Evolutionary conservation across 2,113 vertebrate genomes (phyloP).

Genomic region (Macaca mulatta): DNA sequence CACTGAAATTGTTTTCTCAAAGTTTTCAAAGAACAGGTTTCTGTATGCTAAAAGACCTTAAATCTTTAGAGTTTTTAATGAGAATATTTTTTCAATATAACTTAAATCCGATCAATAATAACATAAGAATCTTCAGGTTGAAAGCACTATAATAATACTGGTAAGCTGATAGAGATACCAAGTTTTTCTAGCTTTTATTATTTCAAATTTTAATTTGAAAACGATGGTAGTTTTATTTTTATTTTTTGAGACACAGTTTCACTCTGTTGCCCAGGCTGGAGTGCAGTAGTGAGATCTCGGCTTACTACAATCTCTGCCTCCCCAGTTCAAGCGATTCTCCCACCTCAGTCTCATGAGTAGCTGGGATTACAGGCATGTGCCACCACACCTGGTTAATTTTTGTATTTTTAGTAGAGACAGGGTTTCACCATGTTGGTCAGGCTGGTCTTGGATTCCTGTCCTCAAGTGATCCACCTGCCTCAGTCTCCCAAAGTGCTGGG

Average conservation of each 20-base stretch:
- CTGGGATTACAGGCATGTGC: no score
- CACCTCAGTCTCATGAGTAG: no score
- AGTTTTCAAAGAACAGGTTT: conserved; percentile 26
- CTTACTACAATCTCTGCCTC: no score
- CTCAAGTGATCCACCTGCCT: no score
- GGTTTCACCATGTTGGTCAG: no score
- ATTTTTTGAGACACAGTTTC: background rate
- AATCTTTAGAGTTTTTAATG: background rate
- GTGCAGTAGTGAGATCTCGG: no score
- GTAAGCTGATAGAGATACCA: background rate
- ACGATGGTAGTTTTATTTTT: background rate
- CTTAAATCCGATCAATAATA: background rate
- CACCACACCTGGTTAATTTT: no score
- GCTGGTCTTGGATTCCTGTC: no score
- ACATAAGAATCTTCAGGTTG: background rate
- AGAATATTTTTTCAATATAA: conserved; percentile 13
- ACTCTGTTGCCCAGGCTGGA: no score
- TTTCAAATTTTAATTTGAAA: conserved; percentile 45
- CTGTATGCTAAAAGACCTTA: background rate
- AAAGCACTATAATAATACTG: background rate
- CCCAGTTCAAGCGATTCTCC: no score
- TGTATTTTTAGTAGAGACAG: no score
- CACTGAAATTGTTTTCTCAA: background rate
- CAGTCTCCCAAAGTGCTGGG: no score
- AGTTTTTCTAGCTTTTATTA: conserved; percentile 44